Percentiles rank a stretch among this genome's conserved stretches.
phyloP scores from a whole-genome alignment of 2,113 vertebrate genomes.

The Ginglymostoma cirratum region DNA sequence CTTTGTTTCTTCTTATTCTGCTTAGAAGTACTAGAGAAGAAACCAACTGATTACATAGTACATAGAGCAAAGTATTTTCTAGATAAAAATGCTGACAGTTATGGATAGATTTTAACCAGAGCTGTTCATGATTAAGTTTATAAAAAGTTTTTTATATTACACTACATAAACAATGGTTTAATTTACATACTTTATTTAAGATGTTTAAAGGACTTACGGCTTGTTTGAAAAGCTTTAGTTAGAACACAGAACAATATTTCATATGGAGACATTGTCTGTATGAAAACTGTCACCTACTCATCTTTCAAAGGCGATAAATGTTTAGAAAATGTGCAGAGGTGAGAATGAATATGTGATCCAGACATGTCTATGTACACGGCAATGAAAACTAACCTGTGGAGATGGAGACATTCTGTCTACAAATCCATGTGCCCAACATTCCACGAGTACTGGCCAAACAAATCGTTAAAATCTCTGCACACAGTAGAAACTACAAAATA shows the following conservation, averaged over 20 bases:
- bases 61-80: neutral
- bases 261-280: neutral
- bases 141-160: neutral
- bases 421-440: slow-evolving; percentile 10
- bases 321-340: neutral
- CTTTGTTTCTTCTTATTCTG: neutral
- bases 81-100: neutral
- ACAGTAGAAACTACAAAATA: neutral
- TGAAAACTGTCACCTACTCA: neutral
- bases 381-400: slow-evolving; percentile 11
- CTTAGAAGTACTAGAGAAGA: neutral
- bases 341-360: neutral
- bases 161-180: neutral
- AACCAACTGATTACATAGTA: neutral
- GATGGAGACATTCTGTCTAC: slow-evolving; percentile 1
- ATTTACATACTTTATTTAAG: neutral
- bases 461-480: neutral
- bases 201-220: neutral
- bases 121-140: neutral
- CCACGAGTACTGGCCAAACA: neutral
- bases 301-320: neutral
- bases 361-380: neutral
- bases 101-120: neutral
- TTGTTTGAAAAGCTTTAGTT: neutral
- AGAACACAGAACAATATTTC: neutral